A percentile compares a stretch with the other conserved stretches of the same genome.
Conservation (phyloP, 2,888 invertebrate genomes). For the Augiades crinisus region DNA sequence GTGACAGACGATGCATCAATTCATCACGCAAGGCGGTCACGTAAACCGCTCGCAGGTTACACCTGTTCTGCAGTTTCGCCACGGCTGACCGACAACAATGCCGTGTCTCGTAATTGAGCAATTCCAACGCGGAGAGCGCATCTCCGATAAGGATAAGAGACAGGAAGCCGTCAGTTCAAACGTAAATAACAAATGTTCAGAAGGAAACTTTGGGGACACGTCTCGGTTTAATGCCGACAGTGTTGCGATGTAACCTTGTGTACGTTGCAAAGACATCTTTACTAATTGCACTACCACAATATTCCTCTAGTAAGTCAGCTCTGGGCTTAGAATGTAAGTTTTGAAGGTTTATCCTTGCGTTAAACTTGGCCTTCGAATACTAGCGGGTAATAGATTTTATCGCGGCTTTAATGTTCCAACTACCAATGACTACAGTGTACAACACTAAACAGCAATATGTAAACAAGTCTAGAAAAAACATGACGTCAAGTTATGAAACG, state of each 20-base stretch:
- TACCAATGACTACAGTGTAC: slow-evolving; percentile 37
- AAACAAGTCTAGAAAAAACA: slow-evolving; percentile 4
- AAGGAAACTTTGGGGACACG: slow-evolving; percentile 13
- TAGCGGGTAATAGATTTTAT: slow-evolving; percentile 24
- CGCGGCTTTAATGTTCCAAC: slow-evolving; percentile 38
- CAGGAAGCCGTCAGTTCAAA: slow-evolving; percentile 54
- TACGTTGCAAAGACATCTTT: background rate
- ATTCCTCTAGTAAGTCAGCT: background rate
- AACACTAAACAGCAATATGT: background rate
- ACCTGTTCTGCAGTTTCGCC: slow-evolving; percentile 61
- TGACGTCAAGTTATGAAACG: slow-evolving; percentile 10
- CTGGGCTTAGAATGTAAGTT: background rate
- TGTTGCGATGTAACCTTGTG: slow-evolving; percentile 4
- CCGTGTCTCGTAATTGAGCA: slow-evolving; percentile 62
- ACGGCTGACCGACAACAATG: slow-evolving; percentile 72
- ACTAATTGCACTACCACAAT: slow-evolving; percentile 3
- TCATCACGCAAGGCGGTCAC: slow-evolving; percentile 57
- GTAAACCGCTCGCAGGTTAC: slow-evolving; percentile 54
- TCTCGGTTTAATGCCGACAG: slow-evolving; percentile 27
- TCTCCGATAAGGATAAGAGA: slow-evolving; percentile 63
- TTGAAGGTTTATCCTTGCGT: slow-evolving; percentile 19
- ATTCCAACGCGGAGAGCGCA: slow-evolving; percentile 61
- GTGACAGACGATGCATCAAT: slow-evolving; percentile 29
- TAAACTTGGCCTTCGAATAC: slow-evolving; percentile 28
- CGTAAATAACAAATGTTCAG: slow-evolving; percentile 30